phyloP scores from a whole-genome alignment of 1,140 invertebrate genomes.

The Euwallacea fornicatus region DNA sequence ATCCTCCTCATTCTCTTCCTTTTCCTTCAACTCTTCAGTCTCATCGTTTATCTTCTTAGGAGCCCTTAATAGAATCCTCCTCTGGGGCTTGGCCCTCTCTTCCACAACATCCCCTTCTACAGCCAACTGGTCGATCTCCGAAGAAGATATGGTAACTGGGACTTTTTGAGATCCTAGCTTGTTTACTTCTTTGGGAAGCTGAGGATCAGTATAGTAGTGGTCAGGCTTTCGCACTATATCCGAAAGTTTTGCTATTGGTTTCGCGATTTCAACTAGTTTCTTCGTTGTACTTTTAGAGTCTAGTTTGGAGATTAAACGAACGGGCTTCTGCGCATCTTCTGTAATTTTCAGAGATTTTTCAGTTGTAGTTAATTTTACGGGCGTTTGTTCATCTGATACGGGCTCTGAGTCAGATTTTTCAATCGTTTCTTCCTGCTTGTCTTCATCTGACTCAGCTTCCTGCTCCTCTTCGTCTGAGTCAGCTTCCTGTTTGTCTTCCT shows the following conservation, averaged over 20 bases:
- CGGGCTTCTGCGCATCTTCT: too few species aligned
- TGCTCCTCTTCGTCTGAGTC: too few species aligned
- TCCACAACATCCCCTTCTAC: constrained; percentile 17
- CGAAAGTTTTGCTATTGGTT: constrained; percentile 22
- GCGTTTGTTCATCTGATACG: too few species aligned
- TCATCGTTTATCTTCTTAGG: constrained; percentile 16
- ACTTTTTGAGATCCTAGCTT: constrained; percentile 19
- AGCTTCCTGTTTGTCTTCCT: too few species aligned
- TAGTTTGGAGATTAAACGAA: not conserved
- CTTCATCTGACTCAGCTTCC: too few species aligned
- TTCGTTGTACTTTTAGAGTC: not conserved
- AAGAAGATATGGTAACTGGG: constrained; percentile 13
- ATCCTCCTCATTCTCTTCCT: constrained; percentile 16
- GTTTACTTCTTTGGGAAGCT: constrained; percentile 30
- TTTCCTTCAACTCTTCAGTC: constrained; percentile 26
- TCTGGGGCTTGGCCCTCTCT: not conserved
- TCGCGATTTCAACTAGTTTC: not conserved
- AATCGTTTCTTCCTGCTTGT: too few species aligned
- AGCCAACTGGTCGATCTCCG: constrained; percentile 17
- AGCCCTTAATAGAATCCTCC: constrained; percentile 1
- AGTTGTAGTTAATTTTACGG: too few species aligned
- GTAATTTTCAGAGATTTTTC: too few species aligned
- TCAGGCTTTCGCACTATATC: constrained; percentile 44
- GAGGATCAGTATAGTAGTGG: constrained; percentile 42
- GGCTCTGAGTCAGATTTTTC: too few species aligned